These are phyloP conservation scores for Betta splendens DNA, from an alignment of 2,797 vertebrate genomes.

Conservation along the genomic window DNA sequence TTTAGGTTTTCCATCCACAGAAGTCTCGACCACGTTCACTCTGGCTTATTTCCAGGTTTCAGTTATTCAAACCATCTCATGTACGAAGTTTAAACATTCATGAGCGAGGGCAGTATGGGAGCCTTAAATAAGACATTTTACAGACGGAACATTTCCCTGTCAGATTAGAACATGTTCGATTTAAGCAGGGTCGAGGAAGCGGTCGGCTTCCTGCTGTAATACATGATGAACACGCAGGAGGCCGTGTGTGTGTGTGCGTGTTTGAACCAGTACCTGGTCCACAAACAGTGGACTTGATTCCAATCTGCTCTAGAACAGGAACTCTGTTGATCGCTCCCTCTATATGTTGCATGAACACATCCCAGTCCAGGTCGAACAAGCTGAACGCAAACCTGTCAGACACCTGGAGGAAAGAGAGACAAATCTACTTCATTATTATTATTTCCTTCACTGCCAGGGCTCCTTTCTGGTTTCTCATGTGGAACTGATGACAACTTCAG, in stretches of 20 bases:
- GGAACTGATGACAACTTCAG: too few relatives aligned
- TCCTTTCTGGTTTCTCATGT: too few relatives aligned
- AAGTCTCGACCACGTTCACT: background rate
- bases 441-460: too few relatives aligned
- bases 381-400: conserved; percentile 94
- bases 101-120: conserved; percentile 8
- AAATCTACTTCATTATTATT: too few relatives aligned
- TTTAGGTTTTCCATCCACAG: conserved; percentile 3
- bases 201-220: conserved; percentile 21
- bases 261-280: conserved; percentile 86
- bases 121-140: conserved; percentile 15
- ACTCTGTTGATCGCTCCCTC: conserved; percentile 93
- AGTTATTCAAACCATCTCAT: conserved; percentile 40
- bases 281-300: conserved; percentile 97
- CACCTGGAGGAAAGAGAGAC: conserved; percentile 77
- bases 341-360: conserved; percentile 93
- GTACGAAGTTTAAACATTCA: conserved; percentile 51
- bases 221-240: conserved; percentile 12
- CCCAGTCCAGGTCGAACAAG: conserved; percentile 97
- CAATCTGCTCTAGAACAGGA: conserved; percentile 89
- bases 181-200: conserved; percentile 21
- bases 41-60: conserved; percentile 2
- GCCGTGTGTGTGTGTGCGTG: conserved; percentile 5
- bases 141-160: conserved; percentile 24
- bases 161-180: conserved; percentile 39